Evolutionary conservation across 2,888 invertebrate genomes (phyloP).

Genomic region (Drepana falcataria): DNA sequence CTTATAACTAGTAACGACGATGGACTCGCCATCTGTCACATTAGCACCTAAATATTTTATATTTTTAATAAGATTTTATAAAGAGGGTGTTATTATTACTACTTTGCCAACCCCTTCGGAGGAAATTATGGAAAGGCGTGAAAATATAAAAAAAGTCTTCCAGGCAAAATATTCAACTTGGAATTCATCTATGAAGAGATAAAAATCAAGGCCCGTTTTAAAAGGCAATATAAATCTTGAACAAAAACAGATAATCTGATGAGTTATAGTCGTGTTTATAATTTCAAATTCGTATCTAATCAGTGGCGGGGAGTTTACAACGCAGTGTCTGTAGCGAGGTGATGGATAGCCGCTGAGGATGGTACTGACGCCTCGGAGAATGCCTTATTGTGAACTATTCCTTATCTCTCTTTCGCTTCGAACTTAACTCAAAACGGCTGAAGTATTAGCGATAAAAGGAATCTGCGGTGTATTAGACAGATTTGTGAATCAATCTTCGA

Average conservation of each 20-base stretch:
- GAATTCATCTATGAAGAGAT: too few relatives aligned
- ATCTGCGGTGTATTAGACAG: constrained; percentile 19
- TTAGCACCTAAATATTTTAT: too few relatives aligned
- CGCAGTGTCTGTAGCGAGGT: constrained; percentile 28
- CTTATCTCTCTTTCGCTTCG: constrained; percentile 22
- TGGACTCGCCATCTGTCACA: too few relatives aligned
- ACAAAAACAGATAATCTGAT: constrained; percentile 5
- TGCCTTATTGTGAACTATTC: constrained; percentile 22
- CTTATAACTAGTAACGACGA: too few relatives aligned
- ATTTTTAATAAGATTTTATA: too few relatives aligned
- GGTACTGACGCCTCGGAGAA: constrained; percentile 26
- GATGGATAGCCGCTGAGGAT: constrained; percentile 43
- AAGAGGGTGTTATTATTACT: too few relatives aligned
- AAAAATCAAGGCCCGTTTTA: too few relatives aligned
- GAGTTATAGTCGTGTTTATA: constrained; percentile 22
- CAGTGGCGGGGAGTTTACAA: constrained; percentile 30
- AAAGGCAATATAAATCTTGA: not conserved
- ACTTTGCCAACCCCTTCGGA: too few relatives aligned
- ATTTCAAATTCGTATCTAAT: constrained; percentile 29
- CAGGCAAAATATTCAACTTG: too few relatives aligned
- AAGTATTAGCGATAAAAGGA: constrained; percentile 23
- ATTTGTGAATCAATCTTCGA: constrained; percentile 24
- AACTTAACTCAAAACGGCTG: constrained; percentile 17
- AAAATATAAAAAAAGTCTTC: not conserved
- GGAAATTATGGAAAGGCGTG: too few relatives aligned